Evolutionary conservation across 1,140 invertebrate species (phyloP), one percentile per base, ranked within the genome.

Genomic region (Bombus waltoni): DNA sequence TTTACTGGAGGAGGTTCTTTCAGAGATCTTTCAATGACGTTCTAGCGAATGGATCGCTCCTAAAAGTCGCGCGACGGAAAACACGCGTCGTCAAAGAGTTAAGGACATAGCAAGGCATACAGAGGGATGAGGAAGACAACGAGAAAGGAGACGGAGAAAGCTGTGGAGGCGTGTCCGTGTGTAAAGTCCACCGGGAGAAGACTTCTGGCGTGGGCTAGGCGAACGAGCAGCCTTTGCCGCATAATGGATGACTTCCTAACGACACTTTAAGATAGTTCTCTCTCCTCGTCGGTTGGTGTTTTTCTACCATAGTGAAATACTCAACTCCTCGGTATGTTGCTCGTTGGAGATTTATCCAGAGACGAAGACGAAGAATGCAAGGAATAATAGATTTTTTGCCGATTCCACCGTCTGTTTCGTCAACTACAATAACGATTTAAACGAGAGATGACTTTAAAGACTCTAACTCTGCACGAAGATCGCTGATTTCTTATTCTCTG

Each of bases 221-320:
- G 82, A 85, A 85, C 70, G 87, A 84, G 81, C 87, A 89, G 87
- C 88, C 89, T 93, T 92, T 90, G 91, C 91, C 91, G 93, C 92
- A 93, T 94, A 94, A 94, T 93, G 93, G 93, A 94, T 93, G 93
- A 93, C 93, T 94, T 94, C 93, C 93, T 94, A 94, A 94, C 93
- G 93, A 94, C 93, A 94, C 93, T 94, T 94, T 94, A 93, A 94
- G 93, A 93, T 93, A 93, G 93, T 94, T 94, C 93, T 89, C 93
- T 87, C 90, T 89, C 87, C 77, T 91, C 88, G 80, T 90, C 80
- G 76, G 59, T 35, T 87, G 28, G 40, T 88, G 89, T 92, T 92
- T 91, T 92, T 91, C 87, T 86, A 25, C 70, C 71, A 35, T 72
- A 53, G 57, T 53, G 70, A 84, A 85, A 65, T 57, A 70, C 72